These are phyloP conservation scores for Dunckerocampus dactyliophorus DNA, from an alignment of 2,113 vertebrate genomes.

Conservation along the genomic window DNA sequence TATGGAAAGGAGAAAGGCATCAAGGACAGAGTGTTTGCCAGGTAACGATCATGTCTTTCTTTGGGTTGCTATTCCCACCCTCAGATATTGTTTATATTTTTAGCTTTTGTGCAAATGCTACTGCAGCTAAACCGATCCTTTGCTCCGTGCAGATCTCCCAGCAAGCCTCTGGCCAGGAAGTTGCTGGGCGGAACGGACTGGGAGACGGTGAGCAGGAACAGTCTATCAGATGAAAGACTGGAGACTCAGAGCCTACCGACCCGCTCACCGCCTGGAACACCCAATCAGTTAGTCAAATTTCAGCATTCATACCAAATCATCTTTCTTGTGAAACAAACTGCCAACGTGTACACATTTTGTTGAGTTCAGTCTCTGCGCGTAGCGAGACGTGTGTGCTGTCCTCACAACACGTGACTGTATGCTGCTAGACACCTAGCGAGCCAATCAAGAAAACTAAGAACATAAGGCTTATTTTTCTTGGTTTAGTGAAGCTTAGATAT, in stretches of 20 bases:
- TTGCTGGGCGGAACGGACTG: constrained; percentile 87
- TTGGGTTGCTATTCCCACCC: neutral
- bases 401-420: too few species aligned
- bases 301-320: neutral
- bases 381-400: too few species aligned
- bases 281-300: constrained; percentile 86
- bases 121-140: neutral
- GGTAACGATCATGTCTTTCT: constrained; percentile 70
- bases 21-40: constrained; percentile 95
- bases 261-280: constrained; percentile 93
- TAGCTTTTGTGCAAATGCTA: neutral
- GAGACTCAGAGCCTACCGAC: constrained; percentile 97
- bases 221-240: constrained; percentile 89
- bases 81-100: neutral
- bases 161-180: constrained; percentile 90
- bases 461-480: too few species aligned
- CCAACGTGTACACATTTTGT: too few species aligned
- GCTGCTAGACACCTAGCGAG: too few species aligned
- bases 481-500: too few species aligned
- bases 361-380: too few species aligned
- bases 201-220: constrained; percentile 94
- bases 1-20: constrained; percentile 98
- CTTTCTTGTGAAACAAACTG: too few species aligned
- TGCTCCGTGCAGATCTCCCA: constrained; percentile 82
- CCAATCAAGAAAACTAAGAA: too few species aligned